Evolutionary conservation across 1,140 invertebrate genomes (phyloP).

Genomic region (Batillaria attramentaria): DNA sequence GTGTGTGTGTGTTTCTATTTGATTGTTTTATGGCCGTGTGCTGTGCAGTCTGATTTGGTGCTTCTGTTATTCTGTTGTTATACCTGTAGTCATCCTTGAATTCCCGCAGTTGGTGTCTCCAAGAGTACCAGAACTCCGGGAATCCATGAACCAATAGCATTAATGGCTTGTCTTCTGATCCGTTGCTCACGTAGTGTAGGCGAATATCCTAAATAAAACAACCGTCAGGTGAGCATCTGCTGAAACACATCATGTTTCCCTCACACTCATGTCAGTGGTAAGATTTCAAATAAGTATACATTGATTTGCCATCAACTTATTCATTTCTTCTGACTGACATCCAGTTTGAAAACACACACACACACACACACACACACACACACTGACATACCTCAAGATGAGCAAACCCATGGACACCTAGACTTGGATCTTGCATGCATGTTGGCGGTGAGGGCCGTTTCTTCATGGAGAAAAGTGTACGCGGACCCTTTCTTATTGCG

Average conservation of each 20-base stretch:
- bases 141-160: conserved; percentile 74
- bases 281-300: too few relatives aligned
- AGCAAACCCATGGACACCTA: conserved; percentile 55
- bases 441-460: conserved; percentile 43
- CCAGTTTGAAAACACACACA: background rate
- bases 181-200: conserved; percentile 72
- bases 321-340: background rate
- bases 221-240: too few relatives aligned
- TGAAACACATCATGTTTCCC: too few relatives aligned
- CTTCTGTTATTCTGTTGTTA: too few relatives aligned
- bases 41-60: too few relatives aligned
- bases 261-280: too few relatives aligned
- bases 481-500: background rate
- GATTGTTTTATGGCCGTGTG: background rate
- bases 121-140: conserved; percentile 74
- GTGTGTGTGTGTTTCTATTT: too few relatives aligned
- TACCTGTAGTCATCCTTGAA: conserved; percentile 70
- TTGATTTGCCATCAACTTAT: too few relatives aligned
- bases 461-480: conserved; percentile 19
- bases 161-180: conserved; percentile 66
- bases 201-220: too few relatives aligned
- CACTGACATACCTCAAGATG: conserved; percentile 49
- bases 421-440: conserved; percentile 54
- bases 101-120: conserved; percentile 71
- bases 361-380: background rate